Evolutionary conservation across 2,888 invertebrate species (phyloP), one percentile per base, ranked within the genome.

Genomic region (Ommatoiulus sabulosus): DNA sequence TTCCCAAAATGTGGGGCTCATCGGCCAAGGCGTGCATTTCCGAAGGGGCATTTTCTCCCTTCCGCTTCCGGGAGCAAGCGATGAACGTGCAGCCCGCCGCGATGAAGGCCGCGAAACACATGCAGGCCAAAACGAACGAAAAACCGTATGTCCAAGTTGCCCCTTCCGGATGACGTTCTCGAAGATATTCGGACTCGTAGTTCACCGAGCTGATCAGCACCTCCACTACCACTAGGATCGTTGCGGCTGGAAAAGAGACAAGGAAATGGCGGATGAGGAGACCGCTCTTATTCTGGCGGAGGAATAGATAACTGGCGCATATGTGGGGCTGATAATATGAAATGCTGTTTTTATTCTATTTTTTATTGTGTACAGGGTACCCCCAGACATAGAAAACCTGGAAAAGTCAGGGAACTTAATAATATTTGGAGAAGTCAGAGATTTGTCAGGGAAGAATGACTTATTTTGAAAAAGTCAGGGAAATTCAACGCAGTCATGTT

Each of bases 11-110:
- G 84, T 96, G 96, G 0, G 97, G 96, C 91, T 97, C 97, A 91
- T 97, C 97, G 6, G 96, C 97, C 95, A 96, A 95, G 0, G 96
- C 97, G 80, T 96, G 93, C 91, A 97, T 96, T 90, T 96, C 96
- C 17, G 87, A 63, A 5, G 96, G 96, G 0, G 96, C 96, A 91
- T 96, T 96, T 90, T 95, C 95, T 0, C 97, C 96, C 94, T 97
- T 97, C 92, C 96, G 95, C 92, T 97, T 97, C 89, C 96, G 95
- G 0, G 97, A 97, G 92, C 95, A 96, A 93, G 96, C 94, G 91
- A 97, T 94, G 92, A 97, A 97, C 88, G 95, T 94, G 12, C 95
- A 93, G 0, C 96, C 96, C 15, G 96, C 94, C 80, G 94, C 92
- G 35, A 93, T 88, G 84, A 91, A 91, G 90, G 92, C 92, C 2